These are phyloP conservation scores for Thripadectes ignobilis DNA, from an alignment of 2,797 vertebrate species.

Conservation along the genomic window DNA sequence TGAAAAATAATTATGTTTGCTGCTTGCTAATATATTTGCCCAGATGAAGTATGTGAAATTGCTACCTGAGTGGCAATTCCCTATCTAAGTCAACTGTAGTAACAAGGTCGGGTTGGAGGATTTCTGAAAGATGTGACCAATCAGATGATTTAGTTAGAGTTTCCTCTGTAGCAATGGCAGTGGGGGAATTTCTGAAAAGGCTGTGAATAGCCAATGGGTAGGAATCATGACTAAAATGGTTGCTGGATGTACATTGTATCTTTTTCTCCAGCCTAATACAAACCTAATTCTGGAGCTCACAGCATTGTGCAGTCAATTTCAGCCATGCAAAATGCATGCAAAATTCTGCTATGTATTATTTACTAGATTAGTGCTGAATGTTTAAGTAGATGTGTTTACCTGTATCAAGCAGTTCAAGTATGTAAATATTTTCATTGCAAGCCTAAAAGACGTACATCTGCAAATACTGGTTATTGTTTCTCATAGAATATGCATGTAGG, in stretches of 20 bases:
- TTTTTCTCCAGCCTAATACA: neutral
- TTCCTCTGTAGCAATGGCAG: neutral
- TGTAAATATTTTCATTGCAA: constrained; percentile 5
- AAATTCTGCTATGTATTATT: neutral
- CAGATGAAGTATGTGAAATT: neutral
- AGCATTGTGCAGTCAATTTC: neutral
- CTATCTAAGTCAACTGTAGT: neutral
- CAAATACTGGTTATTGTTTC: neutral
- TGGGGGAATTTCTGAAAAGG: neutral
- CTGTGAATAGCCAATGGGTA: neutral
- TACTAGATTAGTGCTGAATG: neutral
- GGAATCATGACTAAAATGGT: neutral
- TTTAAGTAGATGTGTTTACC: neutral
- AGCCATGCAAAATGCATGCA: neutral
- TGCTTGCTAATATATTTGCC: constrained; percentile 1
- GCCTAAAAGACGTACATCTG: neutral
- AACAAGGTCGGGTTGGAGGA: neutral
- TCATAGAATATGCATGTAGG: neutral
- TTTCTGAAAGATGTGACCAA: neutral
- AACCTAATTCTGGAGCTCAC: neutral
- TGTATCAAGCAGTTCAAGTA: neutral
- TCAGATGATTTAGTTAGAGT: neutral
- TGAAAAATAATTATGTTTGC: neutral
- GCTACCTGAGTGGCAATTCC: neutral
- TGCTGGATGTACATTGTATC: neutral